phyloP scores from a whole-genome alignment of 1,140 invertebrate genomes.

The Drosophila murphyi region DNA sequence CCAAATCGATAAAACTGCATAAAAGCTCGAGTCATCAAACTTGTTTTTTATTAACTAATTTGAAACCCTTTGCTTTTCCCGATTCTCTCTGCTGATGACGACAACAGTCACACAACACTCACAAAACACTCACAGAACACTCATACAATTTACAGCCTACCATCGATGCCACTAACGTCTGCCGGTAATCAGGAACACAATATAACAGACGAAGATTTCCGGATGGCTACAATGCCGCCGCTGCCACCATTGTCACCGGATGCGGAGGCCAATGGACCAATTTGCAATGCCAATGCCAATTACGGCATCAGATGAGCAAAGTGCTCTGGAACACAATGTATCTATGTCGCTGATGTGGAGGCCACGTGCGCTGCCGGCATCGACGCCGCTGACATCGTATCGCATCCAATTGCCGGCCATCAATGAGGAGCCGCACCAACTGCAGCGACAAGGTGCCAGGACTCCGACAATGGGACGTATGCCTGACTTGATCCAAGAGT shows the following conservation, averaged over 20 bases:
- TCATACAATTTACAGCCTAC: constrained; percentile 21
- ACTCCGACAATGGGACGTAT: constrained; percentile 9
- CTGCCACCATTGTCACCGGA: not conserved
- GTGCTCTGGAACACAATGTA: not conserved
- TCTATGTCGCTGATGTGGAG: constrained; percentile 1
- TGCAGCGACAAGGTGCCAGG: constrained; percentile 5
- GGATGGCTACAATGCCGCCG: not conserved
- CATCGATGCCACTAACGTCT: not conserved
- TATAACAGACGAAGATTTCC: constrained; percentile 10
- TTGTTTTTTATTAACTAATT: too few species aligned
- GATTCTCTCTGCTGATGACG: too few species aligned
- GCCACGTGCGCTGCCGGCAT: constrained; percentile 1
- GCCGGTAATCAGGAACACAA: not conserved
- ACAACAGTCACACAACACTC: not conserved
- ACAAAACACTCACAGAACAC: not conserved
- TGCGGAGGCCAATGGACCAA: not conserved
- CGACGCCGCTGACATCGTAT: constrained; percentile 43
- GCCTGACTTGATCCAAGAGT: constrained; percentile 23
- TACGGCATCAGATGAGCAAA: too few species aligned
- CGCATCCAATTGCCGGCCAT: constrained; percentile 49
- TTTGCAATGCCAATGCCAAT: not conserved
- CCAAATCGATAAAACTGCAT: too few species aligned
- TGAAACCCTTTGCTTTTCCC: too few species aligned
- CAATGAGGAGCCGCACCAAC: constrained; percentile 40
- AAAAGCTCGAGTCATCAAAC: too few species aligned